Evolutionary conservation across 2,888 invertebrate species (phyloP).

Genomic region (Lasioglossum lativentre): DNA sequence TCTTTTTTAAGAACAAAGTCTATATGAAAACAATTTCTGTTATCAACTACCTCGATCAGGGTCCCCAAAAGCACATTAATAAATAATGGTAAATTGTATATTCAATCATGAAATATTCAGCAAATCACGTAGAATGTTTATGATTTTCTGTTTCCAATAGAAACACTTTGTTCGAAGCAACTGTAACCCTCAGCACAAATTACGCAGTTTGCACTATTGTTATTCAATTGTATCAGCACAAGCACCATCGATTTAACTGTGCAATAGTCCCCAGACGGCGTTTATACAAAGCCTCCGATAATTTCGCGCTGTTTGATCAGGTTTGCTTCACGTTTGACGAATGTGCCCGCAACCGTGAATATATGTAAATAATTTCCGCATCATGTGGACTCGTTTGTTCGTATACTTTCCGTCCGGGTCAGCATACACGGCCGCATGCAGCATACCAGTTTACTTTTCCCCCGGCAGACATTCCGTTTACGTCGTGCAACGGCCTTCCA

Average conservation of each 20-base stretch:
- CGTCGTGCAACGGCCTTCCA: not conserved
- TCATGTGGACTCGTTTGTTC: not conserved
- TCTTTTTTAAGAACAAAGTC: not conserved
- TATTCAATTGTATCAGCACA: not conserved
- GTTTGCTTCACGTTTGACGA: not conserved
- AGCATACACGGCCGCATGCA: not conserved
- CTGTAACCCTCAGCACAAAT: not conserved
- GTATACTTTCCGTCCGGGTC: not conserved
- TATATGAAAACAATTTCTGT: not conserved
- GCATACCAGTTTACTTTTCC: not conserved
- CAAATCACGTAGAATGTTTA: not conserved
- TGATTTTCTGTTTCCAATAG: not conserved
- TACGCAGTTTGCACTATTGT: not conserved
- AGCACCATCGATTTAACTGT: not conserved
- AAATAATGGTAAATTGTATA: not conserved
- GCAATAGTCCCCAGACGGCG: not conserved
- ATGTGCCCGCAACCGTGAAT: not conserved
- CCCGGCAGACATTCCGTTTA: not conserved
- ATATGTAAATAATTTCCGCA: not conserved
- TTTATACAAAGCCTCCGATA: not conserved
- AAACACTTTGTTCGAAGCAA: not conserved
- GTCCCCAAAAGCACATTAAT: not conserved
- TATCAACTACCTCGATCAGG: not conserved
- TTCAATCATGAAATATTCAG: not conserved
- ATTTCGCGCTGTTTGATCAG: conserved; percentile 6